phyloP scores from a whole-genome alignment of 2,797 vertebrate genomes.

The Pseudocheirus occidentalis region DNA sequence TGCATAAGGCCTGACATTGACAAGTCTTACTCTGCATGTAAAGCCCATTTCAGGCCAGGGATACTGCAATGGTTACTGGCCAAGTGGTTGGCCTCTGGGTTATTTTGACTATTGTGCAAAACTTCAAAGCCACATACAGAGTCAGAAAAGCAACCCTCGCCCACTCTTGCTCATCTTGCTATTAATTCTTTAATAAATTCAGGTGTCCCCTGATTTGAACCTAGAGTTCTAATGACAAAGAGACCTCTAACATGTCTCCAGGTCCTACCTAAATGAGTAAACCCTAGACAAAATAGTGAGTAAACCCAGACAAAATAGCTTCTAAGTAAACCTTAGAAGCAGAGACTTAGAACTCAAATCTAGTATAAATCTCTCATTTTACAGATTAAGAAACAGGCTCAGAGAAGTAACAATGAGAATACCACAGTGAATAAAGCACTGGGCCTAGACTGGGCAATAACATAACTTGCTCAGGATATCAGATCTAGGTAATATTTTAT shows the following conservation, averaged over 20 bases:
- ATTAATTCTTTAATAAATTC: neutral
- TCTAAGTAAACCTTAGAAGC: too few species aligned
- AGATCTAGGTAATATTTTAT: neutral
- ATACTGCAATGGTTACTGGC: neutral
- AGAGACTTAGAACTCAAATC: neutral
- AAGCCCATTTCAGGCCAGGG: neutral
- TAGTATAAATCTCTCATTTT: neutral
- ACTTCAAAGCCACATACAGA: neutral
- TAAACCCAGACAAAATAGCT: too few species aligned
- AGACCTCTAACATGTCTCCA: neutral
- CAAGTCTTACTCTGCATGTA: neutral
- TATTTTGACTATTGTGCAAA: neutral
- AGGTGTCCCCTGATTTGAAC: neutral
- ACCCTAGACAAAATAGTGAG: neutral
- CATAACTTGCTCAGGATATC: neutral
- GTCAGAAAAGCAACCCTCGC: neutral
- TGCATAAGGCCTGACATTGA: neutral
- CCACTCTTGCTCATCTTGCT: neutral
- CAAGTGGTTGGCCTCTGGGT: neutral
- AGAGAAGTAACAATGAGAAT: neutral
- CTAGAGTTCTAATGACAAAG: neutral
- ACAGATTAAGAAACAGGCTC: neutral
- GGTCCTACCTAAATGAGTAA: neutral
- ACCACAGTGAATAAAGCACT: neutral
- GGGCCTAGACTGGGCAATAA: neutral